Evolutionary conservation across 2,113 vertebrate species (phyloP).

Genomic region (Cynoglossus semilaevis): DNA sequence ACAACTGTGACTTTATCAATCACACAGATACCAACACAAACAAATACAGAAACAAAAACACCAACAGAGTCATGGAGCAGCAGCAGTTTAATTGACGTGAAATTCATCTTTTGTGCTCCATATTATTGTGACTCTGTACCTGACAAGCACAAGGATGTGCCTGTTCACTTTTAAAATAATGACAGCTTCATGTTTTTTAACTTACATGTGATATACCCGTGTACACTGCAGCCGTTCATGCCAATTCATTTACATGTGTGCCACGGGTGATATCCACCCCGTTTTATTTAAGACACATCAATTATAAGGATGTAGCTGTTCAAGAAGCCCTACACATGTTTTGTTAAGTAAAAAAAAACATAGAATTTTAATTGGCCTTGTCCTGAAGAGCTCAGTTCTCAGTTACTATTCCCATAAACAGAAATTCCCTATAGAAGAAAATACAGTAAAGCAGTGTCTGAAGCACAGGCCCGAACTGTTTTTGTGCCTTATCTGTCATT

Average conservation of each 20-base stretch:
- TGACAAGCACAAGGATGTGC: constrained; percentile 43
- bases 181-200: constrained; percentile 12
- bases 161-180: constrained; percentile 1
- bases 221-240: constrained; percentile 14
- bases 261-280: constrained; percentile 50
- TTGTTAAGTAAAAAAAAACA: too few species aligned
- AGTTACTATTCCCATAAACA: too few species aligned
- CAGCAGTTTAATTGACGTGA: neutral
- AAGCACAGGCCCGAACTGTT: too few species aligned
- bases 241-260: constrained; percentile 51
- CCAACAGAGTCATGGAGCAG: neutral
- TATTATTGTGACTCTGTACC: constrained; percentile 7
- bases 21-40: neutral
- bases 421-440: too few species aligned
- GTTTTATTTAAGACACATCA: neutral
- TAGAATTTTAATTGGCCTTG: too few species aligned
- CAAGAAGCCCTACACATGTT: too few species aligned
- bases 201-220: constrained; percentile 14
- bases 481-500: too few species aligned
- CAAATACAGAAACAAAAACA: constrained; percentile 11
- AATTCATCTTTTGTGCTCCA: neutral
- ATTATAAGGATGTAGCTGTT: too few species aligned
- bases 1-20: constrained; percentile 33
- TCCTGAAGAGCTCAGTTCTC: too few species aligned
- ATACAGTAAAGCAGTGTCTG: too few species aligned